These are phyloP conservation scores for Allophyes oxyacanthae DNA, from an alignment of 2,888 invertebrate species.

Conservation along the genomic window DNA sequence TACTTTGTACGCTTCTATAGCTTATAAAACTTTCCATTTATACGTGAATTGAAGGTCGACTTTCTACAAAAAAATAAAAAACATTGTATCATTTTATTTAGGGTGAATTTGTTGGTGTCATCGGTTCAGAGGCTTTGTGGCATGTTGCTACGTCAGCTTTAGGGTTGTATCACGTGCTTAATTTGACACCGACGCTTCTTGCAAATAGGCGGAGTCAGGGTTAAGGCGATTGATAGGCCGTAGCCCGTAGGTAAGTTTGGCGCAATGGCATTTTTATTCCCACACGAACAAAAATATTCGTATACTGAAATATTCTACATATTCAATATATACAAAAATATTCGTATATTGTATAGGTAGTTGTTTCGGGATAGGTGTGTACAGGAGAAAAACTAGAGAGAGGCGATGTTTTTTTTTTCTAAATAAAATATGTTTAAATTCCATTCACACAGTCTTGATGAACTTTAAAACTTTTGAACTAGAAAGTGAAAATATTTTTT, in stretches of 20 bases:
- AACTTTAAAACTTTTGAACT: too few relatives aligned
- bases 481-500: too few relatives aligned
- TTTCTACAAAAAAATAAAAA: constrained; percentile 37
- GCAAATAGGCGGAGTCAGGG: constrained; percentile 19
- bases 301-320: too few relatives aligned
- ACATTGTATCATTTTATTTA: constrained; percentile 60
- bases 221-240: constrained; percentile 4
- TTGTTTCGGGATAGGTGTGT: too few relatives aligned
- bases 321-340: too few relatives aligned
- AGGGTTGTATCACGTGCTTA: constrained; percentile 50
- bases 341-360: too few relatives aligned
- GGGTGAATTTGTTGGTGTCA: constrained; percentile 70
- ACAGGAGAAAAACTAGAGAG: too few relatives aligned
- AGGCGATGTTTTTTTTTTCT: too few relatives aligned
- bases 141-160: constrained; percentile 58
- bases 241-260: background rate
- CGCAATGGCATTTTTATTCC: too few relatives aligned
- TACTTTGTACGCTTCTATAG: constrained; percentile 3
- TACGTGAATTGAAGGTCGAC: constrained; percentile 34
- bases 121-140: constrained; percentile 59
- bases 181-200: constrained; percentile 42
- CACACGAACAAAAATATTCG: too few relatives aligned
- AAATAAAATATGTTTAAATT: too few relatives aligned
- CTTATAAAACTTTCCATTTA: constrained; percentile 19
- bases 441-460: too few relatives aligned